Evolutionary conservation across 2,888 invertebrate species (phyloP).

Genomic region (Tyria jacobaeae): DNA sequence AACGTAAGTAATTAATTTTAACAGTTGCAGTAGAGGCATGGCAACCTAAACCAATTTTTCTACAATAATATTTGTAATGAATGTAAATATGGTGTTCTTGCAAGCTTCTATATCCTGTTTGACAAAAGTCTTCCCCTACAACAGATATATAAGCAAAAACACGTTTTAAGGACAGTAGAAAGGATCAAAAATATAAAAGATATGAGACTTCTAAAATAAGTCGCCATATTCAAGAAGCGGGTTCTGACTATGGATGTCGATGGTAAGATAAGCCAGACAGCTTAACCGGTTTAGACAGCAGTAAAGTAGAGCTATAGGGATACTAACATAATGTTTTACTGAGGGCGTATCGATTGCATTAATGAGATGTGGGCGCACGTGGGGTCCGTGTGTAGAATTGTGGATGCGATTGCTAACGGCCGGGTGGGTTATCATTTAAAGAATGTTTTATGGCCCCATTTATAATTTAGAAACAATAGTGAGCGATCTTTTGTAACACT

Average conservation of each 20-base stretch:
- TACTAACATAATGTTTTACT: slow-evolving; percentile 77
- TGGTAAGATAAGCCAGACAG: slow-evolving; percentile 54
- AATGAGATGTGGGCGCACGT: slow-evolving; percentile 83
- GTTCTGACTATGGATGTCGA: slow-evolving; percentile 52
- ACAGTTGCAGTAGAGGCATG: background rate
- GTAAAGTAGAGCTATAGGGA: slow-evolving; percentile 73
- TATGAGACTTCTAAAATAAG: slow-evolving; percentile 41
- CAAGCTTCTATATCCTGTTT: slow-evolving; percentile 5
- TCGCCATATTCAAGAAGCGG: slow-evolving; percentile 41
- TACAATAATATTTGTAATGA: background rate
- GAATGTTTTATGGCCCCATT: slow-evolving; percentile 70
- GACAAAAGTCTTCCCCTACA: slow-evolving; percentile 24
- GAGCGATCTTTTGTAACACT: slow-evolving; percentile 62
- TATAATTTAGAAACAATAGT: slow-evolving; percentile 79
- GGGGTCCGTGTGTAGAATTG: slow-evolving; percentile 78
- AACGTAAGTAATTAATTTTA: too few species aligned
- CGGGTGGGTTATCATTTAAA: slow-evolving; percentile 68
- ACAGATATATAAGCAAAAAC: slow-evolving; percentile 24
- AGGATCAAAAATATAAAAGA: slow-evolving; percentile 44
- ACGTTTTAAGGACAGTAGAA: slow-evolving; percentile 40
- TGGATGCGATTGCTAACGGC: slow-evolving; percentile 70
- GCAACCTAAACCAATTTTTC: background rate
- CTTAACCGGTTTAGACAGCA: slow-evolving; percentile 64
- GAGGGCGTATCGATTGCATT: slow-evolving; percentile 83
- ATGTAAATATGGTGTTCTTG: too few species aligned